Percentiles rank a stretch among this genome's conserved stretches.
These are phyloP conservation scores for Sceliomorpha sp. DNA, from an alignment of 2,888 invertebrate genomes.

Conservation along the genomic window DNA sequence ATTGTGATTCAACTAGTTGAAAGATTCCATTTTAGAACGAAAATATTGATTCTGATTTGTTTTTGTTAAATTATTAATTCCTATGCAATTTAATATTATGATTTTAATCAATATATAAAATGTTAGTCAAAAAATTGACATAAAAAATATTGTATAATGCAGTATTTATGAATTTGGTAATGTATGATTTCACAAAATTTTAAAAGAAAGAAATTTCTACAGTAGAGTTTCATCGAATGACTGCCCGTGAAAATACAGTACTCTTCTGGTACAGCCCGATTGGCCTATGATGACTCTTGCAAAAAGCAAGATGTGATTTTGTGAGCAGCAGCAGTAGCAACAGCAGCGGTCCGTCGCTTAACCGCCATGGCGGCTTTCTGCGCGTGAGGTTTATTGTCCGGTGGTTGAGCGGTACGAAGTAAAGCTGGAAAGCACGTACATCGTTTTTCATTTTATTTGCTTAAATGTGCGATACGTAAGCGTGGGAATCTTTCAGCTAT, in stretches of 20 bases:
- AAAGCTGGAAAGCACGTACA: slow-evolving; percentile 42
- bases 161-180: no score
- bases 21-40: no score
- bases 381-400: slow-evolving; percentile 34
- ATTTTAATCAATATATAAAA: no score
- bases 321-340: slow-evolving; percentile 42
- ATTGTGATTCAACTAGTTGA: no score
- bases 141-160: no score
- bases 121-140: no score
- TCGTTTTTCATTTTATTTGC: slow-evolving; percentile 38
- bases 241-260: slow-evolving; percentile 28
- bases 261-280: slow-evolving; percentile 48
- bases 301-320: slow-evolving; percentile 55
- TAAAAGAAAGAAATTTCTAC: slow-evolving; percentile 3
- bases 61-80: not conserved
- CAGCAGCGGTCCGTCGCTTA: slow-evolving; percentile 42
- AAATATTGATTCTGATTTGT: no score
- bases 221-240: slow-evolving; percentile 10
- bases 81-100: no score
- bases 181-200: no score
- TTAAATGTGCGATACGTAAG: slow-evolving; percentile 31
- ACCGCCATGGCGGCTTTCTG: slow-evolving; percentile 26
- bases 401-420: slow-evolving; percentile 11
- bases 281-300: slow-evolving; percentile 49
- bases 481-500: slow-evolving; percentile 29